Conservation (phyloP, 2,113 vertebrate species). For the Dermatemys mawii region DNA sequence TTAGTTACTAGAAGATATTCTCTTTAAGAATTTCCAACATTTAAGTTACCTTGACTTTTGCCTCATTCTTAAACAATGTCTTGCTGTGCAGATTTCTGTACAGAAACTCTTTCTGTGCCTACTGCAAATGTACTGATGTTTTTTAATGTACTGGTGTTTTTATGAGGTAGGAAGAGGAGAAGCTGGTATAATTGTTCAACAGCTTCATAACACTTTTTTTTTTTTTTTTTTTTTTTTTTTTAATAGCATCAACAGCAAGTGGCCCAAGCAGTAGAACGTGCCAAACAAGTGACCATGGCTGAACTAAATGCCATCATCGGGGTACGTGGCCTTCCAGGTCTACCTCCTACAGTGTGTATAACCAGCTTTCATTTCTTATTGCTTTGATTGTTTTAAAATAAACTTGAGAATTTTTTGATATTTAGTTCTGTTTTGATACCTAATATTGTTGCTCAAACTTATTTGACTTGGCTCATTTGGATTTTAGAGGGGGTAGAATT, state of each 20-base stretch:
- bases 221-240: constrained; percentile 51
- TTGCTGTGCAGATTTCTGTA: not conserved
- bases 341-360: constrained; percentile 96
- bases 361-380: constrained; percentile 88
- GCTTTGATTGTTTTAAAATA: constrained; percentile 69
- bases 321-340: constrained; percentile 95
- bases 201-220: not conserved
- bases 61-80: not conserved
- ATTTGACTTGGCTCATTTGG: not conserved
- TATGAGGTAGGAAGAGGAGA: not conserved
- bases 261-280: constrained; percentile 95
- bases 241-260: constrained; percentile 96
- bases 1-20: not conserved
- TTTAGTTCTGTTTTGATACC: not conserved
- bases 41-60: not conserved
- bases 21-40: not conserved
- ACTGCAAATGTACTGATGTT: not conserved
- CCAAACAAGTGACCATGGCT: constrained; percentile 99
- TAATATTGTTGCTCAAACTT: not conserved
- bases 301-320: constrained; percentile 98
- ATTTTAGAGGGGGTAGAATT: constrained; percentile 16
- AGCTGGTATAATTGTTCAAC: not conserved
- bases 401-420: not conserved
- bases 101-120: not conserved
- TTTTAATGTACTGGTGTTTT: not conserved